phyloP scores from a whole-genome alignment of 2,113 vertebrate species.

The Mastomys natalensis region DNA sequence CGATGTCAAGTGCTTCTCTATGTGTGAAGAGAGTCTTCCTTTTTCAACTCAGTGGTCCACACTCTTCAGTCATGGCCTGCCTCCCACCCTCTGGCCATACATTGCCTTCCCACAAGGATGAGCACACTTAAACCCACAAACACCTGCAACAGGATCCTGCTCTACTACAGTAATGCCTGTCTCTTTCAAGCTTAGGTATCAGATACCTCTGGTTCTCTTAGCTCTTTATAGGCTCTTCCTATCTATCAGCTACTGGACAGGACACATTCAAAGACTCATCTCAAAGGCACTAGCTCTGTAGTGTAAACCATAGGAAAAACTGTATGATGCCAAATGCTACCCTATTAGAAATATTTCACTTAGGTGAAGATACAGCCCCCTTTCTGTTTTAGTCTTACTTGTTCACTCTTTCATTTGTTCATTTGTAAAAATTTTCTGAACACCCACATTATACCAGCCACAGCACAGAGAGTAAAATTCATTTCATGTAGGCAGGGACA shows the following conservation, averaged over 20 bases:
- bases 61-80: not conserved
- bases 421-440: not conserved
- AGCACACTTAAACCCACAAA: not conserved
- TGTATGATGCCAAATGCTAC: not conserved
- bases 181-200: not conserved
- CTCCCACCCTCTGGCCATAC: accelerated
- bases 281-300: not conserved
- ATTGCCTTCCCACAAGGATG: no score
- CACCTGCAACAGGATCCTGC: not conserved
- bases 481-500: not conserved
- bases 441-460: not conserved
- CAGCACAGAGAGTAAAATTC: not conserved
- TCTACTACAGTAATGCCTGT: not conserved
- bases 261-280: not conserved
- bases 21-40: not conserved
- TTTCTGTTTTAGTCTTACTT: not conserved
- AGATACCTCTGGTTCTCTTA: not conserved
- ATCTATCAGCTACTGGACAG: not conserved
- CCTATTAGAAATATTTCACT: constrained; percentile 41
- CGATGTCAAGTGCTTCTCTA: not conserved
- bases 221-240: not conserved
- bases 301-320: not conserved
- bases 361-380: not conserved
- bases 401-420: not conserved
- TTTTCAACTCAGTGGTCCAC: not conserved